phyloP scores from a whole-genome alignment of 2,113 vertebrate genomes.

The human region DNA sequence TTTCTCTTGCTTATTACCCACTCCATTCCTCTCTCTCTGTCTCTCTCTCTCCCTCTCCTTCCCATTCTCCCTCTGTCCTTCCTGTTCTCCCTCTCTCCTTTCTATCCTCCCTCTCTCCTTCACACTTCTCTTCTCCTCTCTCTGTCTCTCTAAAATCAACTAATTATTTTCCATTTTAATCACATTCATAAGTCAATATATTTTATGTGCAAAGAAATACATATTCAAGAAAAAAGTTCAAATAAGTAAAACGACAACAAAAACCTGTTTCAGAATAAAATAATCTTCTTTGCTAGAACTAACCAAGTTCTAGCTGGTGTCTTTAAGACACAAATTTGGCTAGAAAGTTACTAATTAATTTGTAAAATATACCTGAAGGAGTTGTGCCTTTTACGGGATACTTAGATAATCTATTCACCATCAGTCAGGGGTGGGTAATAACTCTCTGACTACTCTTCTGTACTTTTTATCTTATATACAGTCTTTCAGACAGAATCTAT shows the following conservation, averaged over 20 bases:
- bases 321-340: not conserved
- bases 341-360: not conserved
- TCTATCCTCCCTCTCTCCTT: not conserved
- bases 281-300: constrained; percentile 7
- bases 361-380: not conserved
- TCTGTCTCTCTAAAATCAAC: not conserved
- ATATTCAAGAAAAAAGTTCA: not conserved
- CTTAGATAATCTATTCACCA: not conserved
- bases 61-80: not conserved
- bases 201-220: not conserved
- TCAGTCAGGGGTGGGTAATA: not conserved
- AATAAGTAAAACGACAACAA: not conserved
- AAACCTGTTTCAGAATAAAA: not conserved
- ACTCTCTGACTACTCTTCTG: not conserved
- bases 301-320: not conserved
- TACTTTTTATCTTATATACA: not conserved
- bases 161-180: constrained; percentile 43
- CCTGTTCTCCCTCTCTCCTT: not conserved
- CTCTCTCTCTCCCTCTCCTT: not conserved
- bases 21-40: not conserved
- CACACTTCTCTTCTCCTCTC: not conserved
- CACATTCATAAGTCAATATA: not conserved
- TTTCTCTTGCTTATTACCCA: not conserved
- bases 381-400: not conserved
- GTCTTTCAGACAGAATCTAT: not conserved